phyloP scores from a whole-genome alignment of 2,888 invertebrate genomes.

The Doris montereyensis region DNA sequence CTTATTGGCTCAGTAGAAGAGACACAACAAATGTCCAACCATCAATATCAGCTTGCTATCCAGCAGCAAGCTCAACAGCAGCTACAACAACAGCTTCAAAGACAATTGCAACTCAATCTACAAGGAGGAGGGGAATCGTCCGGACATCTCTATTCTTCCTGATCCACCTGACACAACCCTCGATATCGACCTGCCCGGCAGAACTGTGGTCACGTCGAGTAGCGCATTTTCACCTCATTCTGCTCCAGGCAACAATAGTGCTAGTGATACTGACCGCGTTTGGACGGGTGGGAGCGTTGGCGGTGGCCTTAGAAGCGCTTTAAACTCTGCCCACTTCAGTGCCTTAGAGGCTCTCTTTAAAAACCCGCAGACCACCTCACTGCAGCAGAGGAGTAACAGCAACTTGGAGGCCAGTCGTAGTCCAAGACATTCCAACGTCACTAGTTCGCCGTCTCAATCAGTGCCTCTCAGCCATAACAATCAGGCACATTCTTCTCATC shows the following conservation, averaged over 20 bases:
- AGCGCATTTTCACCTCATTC: neutral
- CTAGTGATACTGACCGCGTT: neutral
- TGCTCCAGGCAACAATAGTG: neutral
- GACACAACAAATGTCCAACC: neutral
- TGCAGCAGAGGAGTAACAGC: no score
- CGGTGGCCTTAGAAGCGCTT: neutral
- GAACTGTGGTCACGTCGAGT: neutral
- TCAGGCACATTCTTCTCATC: no score
- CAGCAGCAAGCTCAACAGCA: conserved; percentile 41
- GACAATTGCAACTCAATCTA: conserved; percentile 37
- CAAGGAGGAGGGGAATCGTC: conserved; percentile 32
- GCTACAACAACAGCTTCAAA: conserved; percentile 33
- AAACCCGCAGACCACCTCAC: no score
- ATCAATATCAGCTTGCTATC: conserved; percentile 28
- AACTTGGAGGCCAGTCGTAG: no score
- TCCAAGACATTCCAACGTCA: no score
- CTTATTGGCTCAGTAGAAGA: neutral
- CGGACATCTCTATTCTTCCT: conserved; percentile 16
- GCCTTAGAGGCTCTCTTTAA: neutral
- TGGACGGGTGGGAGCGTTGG: no score
- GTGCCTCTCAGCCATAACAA: no score
- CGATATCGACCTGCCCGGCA: conserved; percentile 29
- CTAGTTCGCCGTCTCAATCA: no score
- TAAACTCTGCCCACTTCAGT: neutral
- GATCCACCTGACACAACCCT: conserved; percentile 40